Base-by-base conservation (phyloP, 92 coral and sea anemone genomes). In the Phenganax stokvisi region DNA sequence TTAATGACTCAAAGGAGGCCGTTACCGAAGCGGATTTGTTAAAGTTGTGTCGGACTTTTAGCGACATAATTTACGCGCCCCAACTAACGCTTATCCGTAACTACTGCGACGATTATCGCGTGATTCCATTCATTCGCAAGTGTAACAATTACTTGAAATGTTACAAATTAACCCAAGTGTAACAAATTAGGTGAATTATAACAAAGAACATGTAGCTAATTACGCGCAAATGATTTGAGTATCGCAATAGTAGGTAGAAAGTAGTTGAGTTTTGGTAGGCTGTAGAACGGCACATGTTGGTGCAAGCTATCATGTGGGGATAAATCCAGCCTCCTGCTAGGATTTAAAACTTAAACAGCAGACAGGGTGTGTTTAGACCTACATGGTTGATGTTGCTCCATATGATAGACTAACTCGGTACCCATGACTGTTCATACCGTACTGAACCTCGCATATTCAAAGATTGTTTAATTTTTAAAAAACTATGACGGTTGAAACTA, bases 1-100 rank as follows among this genome's bases (percentile, higher is more conserved):
- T 65, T 79, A 79, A 79, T 79, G 74, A 79, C 60, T 79, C 83
- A 79, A 79, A 79, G 83, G 69, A 37, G 56, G 69, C 83, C 83
- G 83, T 55, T 60, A 51, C 51, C 53, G 72, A 64, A 77, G 71
- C 70, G 71, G 56, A 31, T 64, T 79, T 79, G 81, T 59, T 77
- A 61, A 79, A 53, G 72, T 62, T 30, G 53, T 68, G n/a, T 51
- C 73, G 53, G 54, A 68, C 20, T 68, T 37, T 28, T 68, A 68
- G 73, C 1, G 53, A 68, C 73, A 68, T 68, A 68, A 68, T 68
- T 68, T 29, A 53, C 73, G 73, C 73, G 73, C 73, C 73, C 73
- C 73, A 17, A 30, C 31, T 53, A 29, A 68, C n/a, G 73, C 47
- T 68, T 27, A 52, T 68, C 47, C 7, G 7, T 5, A 68, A 68